phyloP scores from a whole-genome alignment of 1,140 invertebrate species.

The Globodera rostochiensis region DNA sequence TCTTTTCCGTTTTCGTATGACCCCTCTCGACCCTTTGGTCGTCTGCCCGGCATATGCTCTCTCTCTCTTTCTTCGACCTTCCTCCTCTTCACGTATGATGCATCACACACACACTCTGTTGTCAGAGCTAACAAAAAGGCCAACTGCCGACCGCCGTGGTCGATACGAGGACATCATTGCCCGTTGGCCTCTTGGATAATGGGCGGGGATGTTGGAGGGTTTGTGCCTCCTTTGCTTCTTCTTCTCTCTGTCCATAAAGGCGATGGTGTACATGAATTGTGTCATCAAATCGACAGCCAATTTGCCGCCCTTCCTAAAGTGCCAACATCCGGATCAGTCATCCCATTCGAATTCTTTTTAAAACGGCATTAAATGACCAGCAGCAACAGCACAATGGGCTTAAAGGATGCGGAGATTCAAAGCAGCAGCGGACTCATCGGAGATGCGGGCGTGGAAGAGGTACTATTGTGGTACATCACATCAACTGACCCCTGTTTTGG shows the following conservation, averaged over 20 bases:
- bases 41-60: no score
- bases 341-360: no score
- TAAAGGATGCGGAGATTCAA: slow-evolving; percentile 5
- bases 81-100: no score
- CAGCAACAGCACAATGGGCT: neutral
- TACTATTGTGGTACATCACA: neutral
- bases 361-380: neutral
- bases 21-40: no score
- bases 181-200: neutral
- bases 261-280: neutral
- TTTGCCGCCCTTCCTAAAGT: neutral
- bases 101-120: no score
- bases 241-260: no score
- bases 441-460: slow-evolving; percentile 1
- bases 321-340: no score
- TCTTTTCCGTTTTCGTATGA: no score
- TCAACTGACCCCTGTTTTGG: no score
- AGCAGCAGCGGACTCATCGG: slow-evolving; percentile 4
- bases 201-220: neutral
- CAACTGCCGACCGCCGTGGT: neutral
- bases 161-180: neutral
- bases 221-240: neutral
- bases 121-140: neutral
- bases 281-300: neutral
- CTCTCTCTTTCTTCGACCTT: no score